phyloP scores from a whole-genome alignment of 2,113 vertebrate species.

The Psilopsiagon aymara region DNA sequence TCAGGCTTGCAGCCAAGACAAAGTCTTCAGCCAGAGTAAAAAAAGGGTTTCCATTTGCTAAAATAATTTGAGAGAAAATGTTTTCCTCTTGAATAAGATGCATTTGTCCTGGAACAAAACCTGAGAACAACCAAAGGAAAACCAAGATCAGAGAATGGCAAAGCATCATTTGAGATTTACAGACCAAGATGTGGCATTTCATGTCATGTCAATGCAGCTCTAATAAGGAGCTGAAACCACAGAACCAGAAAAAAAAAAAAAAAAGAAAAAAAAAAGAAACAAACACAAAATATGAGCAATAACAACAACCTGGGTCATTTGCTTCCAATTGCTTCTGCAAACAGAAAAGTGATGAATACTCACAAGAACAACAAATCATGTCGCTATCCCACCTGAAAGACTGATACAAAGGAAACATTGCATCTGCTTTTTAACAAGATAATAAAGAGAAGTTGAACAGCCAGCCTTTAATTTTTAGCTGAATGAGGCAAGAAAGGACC shows the following conservation, averaged over 20 bases:
- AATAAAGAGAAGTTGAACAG: neutral
- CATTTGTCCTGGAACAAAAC: conserved; percentile 15
- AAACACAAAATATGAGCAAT: conserved; percentile 29
- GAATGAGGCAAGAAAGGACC: neutral
- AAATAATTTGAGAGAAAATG: conserved; percentile 42
- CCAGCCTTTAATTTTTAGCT: neutral
- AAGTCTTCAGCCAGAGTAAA: conserved; percentile 29
- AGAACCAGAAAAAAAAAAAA: conserved; percentile 27
- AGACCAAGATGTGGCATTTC: conserved; percentile 36
- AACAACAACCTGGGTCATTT: conserved; percentile 49
- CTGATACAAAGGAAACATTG: neutral
- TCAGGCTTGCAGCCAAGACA: conserved; percentile 70
- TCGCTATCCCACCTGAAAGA: neutral
- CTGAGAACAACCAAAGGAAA: neutral
- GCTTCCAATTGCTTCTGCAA: conserved; percentile 55
- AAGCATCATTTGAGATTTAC: conserved; percentile 34
- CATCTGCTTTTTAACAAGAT: conserved; percentile 11
- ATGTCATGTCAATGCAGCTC: neutral
- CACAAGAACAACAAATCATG: neutral
- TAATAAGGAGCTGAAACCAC: conserved; percentile 35
- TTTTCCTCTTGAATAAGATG: neutral
- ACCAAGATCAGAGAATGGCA: conserved; percentile 2
- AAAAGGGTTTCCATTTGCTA: conserved; percentile 31
- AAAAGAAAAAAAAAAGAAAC: neutral
- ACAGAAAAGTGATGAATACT: conserved; percentile 34